Evolutionary conservation across 2,888 invertebrate species (phyloP).

Genomic region (Stegana nigrithorax): DNA sequence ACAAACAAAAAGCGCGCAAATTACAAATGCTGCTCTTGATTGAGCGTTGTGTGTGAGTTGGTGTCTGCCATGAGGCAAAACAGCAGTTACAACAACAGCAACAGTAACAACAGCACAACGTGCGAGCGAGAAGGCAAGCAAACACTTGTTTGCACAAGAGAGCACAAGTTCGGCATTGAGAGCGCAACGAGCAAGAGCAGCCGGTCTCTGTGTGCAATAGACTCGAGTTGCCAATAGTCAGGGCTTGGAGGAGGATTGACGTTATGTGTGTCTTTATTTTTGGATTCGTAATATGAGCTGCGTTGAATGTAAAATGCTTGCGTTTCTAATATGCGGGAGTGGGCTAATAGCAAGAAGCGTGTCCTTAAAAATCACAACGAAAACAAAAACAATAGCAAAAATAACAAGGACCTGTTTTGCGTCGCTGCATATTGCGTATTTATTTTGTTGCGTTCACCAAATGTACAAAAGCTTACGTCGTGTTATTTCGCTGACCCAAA

Average conservation of each 20-base stretch:
- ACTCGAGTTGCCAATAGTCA: constrained; percentile 14
- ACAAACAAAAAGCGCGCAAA: constrained; percentile 44
- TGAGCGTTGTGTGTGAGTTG: too few relatives aligned
- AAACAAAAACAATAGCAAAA: not conserved
- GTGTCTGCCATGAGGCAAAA: too few relatives aligned
- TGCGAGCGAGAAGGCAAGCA: constrained; percentile 41
- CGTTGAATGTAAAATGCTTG: too few relatives aligned
- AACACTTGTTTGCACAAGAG: constrained; percentile 62
- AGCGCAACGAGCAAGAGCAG: constrained; percentile 16
- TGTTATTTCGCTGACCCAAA: constrained; percentile 8
- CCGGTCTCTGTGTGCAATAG: not conserved
- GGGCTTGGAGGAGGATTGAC: too few relatives aligned
- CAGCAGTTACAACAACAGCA: too few relatives aligned
- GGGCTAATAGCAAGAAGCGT: not conserved
- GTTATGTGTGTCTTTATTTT: constrained; percentile 2
- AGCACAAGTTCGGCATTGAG: constrained; percentile 32
- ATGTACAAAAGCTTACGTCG: not conserved
- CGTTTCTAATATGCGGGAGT: constrained; percentile 21
- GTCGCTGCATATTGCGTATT: too few relatives aligned
- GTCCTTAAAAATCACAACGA: not conserved
- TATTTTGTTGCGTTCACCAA: not conserved
- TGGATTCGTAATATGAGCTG: constrained; percentile 34
- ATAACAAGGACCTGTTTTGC: not conserved
- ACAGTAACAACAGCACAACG: too few relatives aligned
- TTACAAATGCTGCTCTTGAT: constrained; percentile 3